Evolutionary conservation across 2,113 vertebrate species (phyloP).

Genomic region (Burhinus bistriatus): DNA sequence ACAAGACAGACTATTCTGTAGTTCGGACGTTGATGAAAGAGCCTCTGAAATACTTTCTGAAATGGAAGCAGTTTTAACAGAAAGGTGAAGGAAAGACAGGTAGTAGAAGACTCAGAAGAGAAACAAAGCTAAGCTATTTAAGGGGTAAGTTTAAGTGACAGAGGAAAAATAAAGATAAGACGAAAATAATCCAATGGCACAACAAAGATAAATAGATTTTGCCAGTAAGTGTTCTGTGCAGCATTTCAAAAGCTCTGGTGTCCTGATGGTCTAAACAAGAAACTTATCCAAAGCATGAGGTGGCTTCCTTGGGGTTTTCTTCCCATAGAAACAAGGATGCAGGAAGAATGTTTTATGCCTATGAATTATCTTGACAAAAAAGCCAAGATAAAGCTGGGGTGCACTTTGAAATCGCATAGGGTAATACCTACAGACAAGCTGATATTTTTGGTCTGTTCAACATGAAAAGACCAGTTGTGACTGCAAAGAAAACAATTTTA

Average conservation of each 20-base stretch:
- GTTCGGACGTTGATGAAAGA: not conserved
- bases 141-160: not conserved
- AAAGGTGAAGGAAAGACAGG: not conserved
- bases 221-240: not conserved
- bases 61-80: not conserved
- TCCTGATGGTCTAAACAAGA: not conserved
- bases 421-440: not conserved
- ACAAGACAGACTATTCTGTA: not conserved
- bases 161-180: not conserved
- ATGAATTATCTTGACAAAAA: not conserved
- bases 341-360: not conserved
- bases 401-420: not conserved
- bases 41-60: not conserved
- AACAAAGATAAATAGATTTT: not conserved
- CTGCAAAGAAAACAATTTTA: not conserved
- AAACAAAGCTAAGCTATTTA: not conserved
- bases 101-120: not conserved
- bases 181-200: not conserved
- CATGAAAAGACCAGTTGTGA: not conserved
- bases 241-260: not conserved
- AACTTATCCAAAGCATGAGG: not conserved
- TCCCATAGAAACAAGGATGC: not conserved
- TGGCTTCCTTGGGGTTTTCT: not conserved
- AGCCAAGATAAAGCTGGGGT: not conserved
- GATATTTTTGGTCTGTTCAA: not conserved